Base-by-base conservation (phyloP, 2,797 vertebrate species). In the Lutjanus campechanus region DNA sequence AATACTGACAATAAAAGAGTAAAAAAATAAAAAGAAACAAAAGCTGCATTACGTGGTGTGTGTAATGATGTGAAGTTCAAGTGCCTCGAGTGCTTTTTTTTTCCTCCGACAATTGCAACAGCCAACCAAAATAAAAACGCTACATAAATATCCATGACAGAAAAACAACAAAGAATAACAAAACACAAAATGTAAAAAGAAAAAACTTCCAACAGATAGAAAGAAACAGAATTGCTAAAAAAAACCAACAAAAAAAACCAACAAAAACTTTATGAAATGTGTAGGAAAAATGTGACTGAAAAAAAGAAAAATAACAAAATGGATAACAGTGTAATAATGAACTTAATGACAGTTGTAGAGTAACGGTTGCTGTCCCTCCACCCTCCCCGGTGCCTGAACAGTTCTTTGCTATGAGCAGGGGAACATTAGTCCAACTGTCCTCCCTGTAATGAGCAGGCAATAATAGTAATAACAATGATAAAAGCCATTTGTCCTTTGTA, bases 1-100 rank as follows among this genome's bases (percentile, higher is more conserved):
- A 95, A 95, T 93, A 95, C 92, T 95, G 93, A 93, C 82, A 73
- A 86, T 60, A 61, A 86, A 83, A 82, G 55, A 85, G 55, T 56
- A 60, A 76, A 80, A 68, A 69, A 55, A 73, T 36, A 73, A 65
- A 54, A 66, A 13, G 43, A 49, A 64, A 75, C 7, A 29, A 66
- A 86, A 88, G 81, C 76, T 89, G 81, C 78, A 83, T 83, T 61
- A 74, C 16, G 25, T 72, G 74, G 59, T 86, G 76, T 84, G 41
- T 84, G 79, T 62, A 88, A 82, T 81, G 81, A 85, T 44, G n/a
- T 85, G 60, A 77, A 76, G 68, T 85, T 92, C 80, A 91, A 93
- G 90, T 93, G 90, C 84, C 85, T 90, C n/a, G 1, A 89, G 82
- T 89, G 86, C 80, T 79, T 85, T 69, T 71, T 79, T 73, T 85